Evolutionary conservation across 2,888 invertebrate genomes (phyloP).

Genomic region (Lithosia quadra): DNA sequence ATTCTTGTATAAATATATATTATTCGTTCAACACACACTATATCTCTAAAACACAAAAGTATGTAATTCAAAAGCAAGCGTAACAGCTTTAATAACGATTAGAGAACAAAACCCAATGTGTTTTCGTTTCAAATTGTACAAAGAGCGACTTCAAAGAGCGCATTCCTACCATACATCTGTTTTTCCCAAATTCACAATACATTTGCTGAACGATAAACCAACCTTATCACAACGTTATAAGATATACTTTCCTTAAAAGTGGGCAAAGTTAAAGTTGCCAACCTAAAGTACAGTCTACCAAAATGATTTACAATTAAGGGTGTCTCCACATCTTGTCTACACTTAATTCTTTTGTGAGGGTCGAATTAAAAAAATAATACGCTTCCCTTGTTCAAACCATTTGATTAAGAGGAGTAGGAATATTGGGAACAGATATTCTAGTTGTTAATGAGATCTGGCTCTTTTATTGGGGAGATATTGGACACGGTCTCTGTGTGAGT

Average conservation of each 20-base stretch:
- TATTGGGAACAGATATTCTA: slow-evolving; percentile 32
- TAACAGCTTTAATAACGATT: slow-evolving; percentile 32
- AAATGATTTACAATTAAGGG: slow-evolving; percentile 60
- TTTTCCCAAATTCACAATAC: slow-evolving; percentile 25
- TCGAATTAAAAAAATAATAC: slow-evolving; percentile 55
- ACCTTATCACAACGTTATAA: slow-evolving; percentile 18
- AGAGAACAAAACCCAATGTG: slow-evolving; percentile 39
- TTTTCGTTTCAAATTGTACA: slow-evolving; percentile 52
- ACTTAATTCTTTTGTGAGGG: slow-evolving; percentile 56
- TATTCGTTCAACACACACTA: not conserved
- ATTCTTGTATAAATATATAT: not conserved
- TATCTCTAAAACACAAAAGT: slow-evolving; percentile 10
- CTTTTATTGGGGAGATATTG: slow-evolving; percentile 1
- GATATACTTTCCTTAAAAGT: not conserved
- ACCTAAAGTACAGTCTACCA: slow-evolving; percentile 41
- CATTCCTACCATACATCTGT: slow-evolving; percentile 45
- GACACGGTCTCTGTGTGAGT: slow-evolving; percentile 3
- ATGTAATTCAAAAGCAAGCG: slow-evolving; percentile 33
- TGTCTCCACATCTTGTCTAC: slow-evolving; percentile 46
- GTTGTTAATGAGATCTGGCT: slow-evolving; percentile 37
- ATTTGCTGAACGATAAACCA: slow-evolving; percentile 6
- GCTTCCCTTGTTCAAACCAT: slow-evolving; percentile 29
- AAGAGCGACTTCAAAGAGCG: slow-evolving; percentile 51
- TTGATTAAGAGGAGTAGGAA: slow-evolving; percentile 47
- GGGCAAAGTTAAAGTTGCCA: slow-evolving; percentile 7